These are phyloP conservation scores for Gerris buenoi DNA, from an alignment of 1,140 invertebrate species.

Conservation along the genomic window DNA sequence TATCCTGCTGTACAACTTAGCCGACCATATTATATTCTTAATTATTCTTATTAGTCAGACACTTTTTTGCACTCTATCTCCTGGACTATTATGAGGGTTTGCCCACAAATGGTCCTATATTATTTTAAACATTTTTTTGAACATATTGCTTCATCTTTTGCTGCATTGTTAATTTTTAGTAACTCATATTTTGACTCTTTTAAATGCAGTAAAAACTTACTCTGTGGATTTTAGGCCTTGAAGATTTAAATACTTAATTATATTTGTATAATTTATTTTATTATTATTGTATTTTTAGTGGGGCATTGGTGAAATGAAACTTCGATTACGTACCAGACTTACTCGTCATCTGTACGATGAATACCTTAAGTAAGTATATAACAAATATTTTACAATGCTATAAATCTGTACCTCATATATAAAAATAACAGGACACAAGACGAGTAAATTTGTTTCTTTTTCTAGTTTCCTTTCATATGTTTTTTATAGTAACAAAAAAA, in stretches of 20 bases:
- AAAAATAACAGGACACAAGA: background rate
- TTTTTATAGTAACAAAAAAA: background rate
- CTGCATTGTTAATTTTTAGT: too few relatives aligned
- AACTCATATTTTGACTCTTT: too few relatives aligned
- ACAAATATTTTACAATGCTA: background rate
- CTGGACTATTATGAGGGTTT: too few relatives aligned
- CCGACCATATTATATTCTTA: too few relatives aligned
- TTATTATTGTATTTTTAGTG: conserved; percentile 37
- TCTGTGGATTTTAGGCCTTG: background rate
- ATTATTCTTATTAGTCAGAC: too few relatives aligned
- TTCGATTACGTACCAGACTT: conserved; percentile 77
- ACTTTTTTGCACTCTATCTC: too few relatives aligned
- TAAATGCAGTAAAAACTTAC: background rate
- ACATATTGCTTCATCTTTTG: too few relatives aligned
- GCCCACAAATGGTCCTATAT: too few relatives aligned
- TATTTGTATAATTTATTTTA: background rate
- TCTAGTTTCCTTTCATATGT: background rate
- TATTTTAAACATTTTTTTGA: too few relatives aligned
- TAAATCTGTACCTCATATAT: background rate
- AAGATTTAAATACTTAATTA: background rate
- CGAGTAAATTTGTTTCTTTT: conserved; percentile 2
- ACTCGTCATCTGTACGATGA: conserved; percentile 73
- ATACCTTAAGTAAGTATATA: conserved; percentile 66
- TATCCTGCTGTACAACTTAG: too few relatives aligned
- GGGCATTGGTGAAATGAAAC: conserved; percentile 82